Evolutionary conservation across 2,113 vertebrate species (phyloP).

Genomic region (Lasiurus borealis): DNA sequence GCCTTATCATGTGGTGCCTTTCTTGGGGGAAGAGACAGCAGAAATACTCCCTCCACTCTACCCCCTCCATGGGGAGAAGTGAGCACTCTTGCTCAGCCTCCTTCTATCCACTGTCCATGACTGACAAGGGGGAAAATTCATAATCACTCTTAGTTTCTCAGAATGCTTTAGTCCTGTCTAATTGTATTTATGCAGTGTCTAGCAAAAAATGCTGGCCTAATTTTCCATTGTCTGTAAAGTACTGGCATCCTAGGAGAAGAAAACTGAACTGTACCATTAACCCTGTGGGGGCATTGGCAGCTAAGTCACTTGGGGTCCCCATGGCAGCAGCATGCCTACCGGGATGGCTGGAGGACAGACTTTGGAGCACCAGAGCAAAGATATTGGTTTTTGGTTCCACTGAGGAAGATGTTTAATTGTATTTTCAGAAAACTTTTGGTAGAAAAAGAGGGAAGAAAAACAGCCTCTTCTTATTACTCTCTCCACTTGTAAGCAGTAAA

Average conservation of each 20-base stretch:
- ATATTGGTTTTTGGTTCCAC: constrained; percentile 40
- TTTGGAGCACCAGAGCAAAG: neutral
- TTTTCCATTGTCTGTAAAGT: neutral
- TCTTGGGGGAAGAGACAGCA: neutral
- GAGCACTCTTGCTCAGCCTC: neutral
- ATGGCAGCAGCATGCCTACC: neutral
- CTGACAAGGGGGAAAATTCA: neutral
- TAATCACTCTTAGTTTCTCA: neutral
- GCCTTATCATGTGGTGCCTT: neutral
- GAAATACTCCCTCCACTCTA: neutral
- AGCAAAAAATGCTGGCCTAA: neutral
- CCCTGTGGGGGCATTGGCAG: neutral
- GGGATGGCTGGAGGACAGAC: neutral
- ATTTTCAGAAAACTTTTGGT: constrained; percentile 47
- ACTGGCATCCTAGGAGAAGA: neutral
- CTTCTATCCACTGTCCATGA: neutral
- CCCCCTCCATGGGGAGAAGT: fast-evolving
- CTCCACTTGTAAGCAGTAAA: neutral
- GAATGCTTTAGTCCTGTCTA: neutral
- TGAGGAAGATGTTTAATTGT: constrained; percentile 37
- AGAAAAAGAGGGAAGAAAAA: constrained; percentile 45
- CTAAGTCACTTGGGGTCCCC: neutral
- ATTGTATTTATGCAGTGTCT: neutral
- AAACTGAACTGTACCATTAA: neutral
- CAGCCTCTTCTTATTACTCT: neutral